Base-by-base conservation (phyloP, 2,888 invertebrate genomes). In the Aspidiotus rigidus region DNA sequence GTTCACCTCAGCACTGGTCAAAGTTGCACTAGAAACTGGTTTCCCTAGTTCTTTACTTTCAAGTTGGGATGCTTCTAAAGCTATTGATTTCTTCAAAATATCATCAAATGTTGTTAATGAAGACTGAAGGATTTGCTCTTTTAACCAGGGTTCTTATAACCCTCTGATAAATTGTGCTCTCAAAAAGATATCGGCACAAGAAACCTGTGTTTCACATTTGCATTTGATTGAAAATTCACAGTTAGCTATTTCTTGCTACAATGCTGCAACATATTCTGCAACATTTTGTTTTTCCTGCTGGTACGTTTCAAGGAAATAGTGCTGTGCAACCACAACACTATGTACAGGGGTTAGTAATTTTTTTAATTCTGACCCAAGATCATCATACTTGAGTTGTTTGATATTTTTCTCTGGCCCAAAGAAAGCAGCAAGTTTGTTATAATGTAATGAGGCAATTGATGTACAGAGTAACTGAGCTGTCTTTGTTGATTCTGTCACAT, bases 381-480 rank as follows among this genome's bases (percentile, higher is more conserved):
- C 56, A 15, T 42, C 40, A 53, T 61, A 71, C 39, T 56, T 54
- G 16, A 71, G 61, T 5, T 13, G 11, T 11, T 56, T 71, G n/a
- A 72, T 61, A 16, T 60, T 42, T 61, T 69, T 71, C 28, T 71
- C 70, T 17, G 71, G 71, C 2, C 71, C 71, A 13, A 71, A 53
- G 54, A 62, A 59, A n/a, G 69, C 71, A 40, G 71, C 67, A 40
- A 71, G 41, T 39, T 40, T 53, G 56, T 71, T 72, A 59, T 71
- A 72, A 56, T 72, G 72, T 8, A 17, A 41, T 49, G 54, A 39
- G 5, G 71, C 72, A 16, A 72, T 72, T 42, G 71, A 71, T 40
- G 59, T 41, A 62, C 70, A 64, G 11, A 70, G 62, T 13, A 71
- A 16, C 54, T 71, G 71, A 53, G 69, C 71, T 56, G 63, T 71